phyloP scores from a whole-genome alignment of 2,888 invertebrate species.

The Clistopyga incitator region DNA sequence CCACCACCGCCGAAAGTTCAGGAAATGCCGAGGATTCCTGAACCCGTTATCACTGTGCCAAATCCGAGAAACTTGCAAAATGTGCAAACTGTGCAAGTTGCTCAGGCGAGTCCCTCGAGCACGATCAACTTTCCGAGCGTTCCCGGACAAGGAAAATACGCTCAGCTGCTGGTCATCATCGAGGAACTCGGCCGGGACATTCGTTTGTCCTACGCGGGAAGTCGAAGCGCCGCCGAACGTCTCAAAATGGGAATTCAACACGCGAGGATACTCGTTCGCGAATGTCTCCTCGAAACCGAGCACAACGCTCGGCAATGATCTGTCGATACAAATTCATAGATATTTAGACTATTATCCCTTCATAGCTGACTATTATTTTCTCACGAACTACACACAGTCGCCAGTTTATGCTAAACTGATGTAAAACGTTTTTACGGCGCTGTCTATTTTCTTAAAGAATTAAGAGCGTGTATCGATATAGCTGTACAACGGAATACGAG shows the following conservation, averaged over 20 bases:
- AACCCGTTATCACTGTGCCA: conserved; percentile 84
- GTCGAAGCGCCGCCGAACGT: conserved; percentile 82
- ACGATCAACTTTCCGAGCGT: conserved; percentile 82
- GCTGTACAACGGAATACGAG: conserved; percentile 28
- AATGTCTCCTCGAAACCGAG: conserved; percentile 82
- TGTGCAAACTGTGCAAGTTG: conserved; percentile 80
- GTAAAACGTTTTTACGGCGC: conserved; percentile 46
- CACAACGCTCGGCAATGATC: conserved; percentile 83
- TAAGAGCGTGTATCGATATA: conserved; percentile 12
- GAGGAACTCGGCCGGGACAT: conserved; percentile 85
- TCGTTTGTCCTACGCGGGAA: conserved; percentile 83
- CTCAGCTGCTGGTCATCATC: conserved; percentile 83
- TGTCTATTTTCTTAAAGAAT: conserved; percentile 52
- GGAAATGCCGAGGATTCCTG: conserved; percentile 81
- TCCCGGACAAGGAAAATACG: conserved; percentile 83
- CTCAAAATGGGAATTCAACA: conserved; percentile 83
- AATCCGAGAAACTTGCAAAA: conserved; percentile 82
- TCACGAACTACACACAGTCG: conserved; percentile 27
- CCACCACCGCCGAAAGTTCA: conserved; percentile 74
- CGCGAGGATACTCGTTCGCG: conserved; percentile 82
- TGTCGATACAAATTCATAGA: conserved; percentile 71
- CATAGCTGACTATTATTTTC: conserved; percentile 63
- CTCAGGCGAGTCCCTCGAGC: conserved; percentile 82
- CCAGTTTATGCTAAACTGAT: conserved; percentile 44
- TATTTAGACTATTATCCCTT: conserved; percentile 70